Evolutionary conservation across 2,888 invertebrate genomes (phyloP).

Genomic region (Pterobdella sp.): DNA sequence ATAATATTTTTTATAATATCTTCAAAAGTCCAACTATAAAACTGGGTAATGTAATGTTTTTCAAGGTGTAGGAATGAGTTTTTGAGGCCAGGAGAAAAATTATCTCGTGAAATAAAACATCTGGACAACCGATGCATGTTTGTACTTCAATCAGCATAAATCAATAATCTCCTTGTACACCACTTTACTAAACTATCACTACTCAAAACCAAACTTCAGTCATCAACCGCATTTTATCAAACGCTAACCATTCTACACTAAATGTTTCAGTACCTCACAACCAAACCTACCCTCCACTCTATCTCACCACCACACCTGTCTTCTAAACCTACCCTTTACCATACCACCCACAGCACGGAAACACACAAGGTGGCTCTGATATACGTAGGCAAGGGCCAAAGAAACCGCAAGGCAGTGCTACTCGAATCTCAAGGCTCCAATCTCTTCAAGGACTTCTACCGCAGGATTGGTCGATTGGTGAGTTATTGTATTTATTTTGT

Average conservation of each 20-base stretch:
- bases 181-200: too few species aligned
- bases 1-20: background rate
- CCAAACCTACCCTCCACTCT: background rate
- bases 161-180: background rate
- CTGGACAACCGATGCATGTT: conserved; percentile 29
- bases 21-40: background rate
- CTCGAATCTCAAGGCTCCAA: conserved; percentile 84
- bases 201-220: too few species aligned
- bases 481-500: background rate
- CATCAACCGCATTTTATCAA: too few species aligned
- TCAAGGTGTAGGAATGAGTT: conserved; percentile 26
- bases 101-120: conserved; percentile 29
- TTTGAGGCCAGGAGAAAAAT: conserved; percentile 26
- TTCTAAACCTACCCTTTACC: background rate
- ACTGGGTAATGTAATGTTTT: background rate
- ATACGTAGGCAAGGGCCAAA: conserved; percentile 91
- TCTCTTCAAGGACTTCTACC: conserved; percentile 70
- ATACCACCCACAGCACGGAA: conserved; percentile 42
- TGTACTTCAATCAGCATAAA: conserved; percentile 9
- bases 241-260: too few species aligned
- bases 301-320: background rate
- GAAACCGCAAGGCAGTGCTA: conserved; percentile 85
- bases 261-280: too few species aligned
- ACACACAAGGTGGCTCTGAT: conserved; percentile 75
- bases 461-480: conserved; percentile 66